Evolutionary conservation across 2,888 invertebrate genomes (phyloP).

Genomic region (Erebia epiphron): DNA sequence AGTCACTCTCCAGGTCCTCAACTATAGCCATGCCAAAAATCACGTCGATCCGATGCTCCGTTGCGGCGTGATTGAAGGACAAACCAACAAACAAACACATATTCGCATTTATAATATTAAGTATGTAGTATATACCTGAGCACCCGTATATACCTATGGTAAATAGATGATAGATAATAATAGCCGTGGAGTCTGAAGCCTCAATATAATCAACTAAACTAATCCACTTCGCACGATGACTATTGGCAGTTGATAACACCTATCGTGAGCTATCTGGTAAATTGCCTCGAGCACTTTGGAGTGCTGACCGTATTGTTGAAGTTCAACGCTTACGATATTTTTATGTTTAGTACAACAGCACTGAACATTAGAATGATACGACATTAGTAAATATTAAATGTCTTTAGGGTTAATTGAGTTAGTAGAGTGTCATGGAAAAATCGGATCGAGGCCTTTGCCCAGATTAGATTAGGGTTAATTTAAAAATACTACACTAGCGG

Average conservation of each 20-base stretch:
- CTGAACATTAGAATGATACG: background rate
- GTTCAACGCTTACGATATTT: constrained; percentile 6
- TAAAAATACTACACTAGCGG: too few relatives aligned
- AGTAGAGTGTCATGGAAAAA: too few relatives aligned
- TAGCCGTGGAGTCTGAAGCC: constrained; percentile 8
- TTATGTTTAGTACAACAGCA: constrained; percentile 4
- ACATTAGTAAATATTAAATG: background rate
- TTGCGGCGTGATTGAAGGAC: too few relatives aligned
- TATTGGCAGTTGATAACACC: constrained; percentile 31
- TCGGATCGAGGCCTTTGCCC: too few relatives aligned
- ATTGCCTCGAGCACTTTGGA: constrained; percentile 20
- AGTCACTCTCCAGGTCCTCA: too few relatives aligned
- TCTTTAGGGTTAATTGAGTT: too few relatives aligned
- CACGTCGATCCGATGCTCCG: too few relatives aligned
- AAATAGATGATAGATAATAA: constrained; percentile 9
- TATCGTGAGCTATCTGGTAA: constrained; percentile 26
- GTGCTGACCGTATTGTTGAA: constrained; percentile 16
- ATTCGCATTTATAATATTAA: too few relatives aligned
- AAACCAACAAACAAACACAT: too few relatives aligned
- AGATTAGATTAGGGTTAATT: too few relatives aligned
- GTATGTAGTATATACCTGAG: too few relatives aligned
- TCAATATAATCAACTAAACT: constrained; percentile 29
- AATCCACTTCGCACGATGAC: constrained; percentile 31
- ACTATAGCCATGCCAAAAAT: too few relatives aligned
- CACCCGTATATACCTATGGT: background rate